These are phyloP conservation scores for Sebastes oblongus DNA, from an alignment of 2,797 vertebrate species.

Conservation along the genomic window DNA sequence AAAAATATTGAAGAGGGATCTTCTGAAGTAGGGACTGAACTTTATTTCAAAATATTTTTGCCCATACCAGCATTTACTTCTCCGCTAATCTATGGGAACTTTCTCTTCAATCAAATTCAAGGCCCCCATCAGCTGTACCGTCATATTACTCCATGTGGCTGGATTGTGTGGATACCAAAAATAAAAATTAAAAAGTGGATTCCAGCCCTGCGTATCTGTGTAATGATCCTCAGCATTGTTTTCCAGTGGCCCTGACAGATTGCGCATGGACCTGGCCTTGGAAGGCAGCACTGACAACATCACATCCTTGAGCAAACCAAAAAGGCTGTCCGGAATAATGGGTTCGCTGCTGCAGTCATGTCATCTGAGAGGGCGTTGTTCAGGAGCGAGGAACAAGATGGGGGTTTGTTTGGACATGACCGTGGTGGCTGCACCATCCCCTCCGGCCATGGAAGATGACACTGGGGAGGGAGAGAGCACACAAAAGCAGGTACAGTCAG, in stretches of 20 bases:
- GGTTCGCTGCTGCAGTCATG: constrained; percentile 65
- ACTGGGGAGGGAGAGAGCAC: constrained; percentile 39
- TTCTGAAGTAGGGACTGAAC: constrained; percentile 69
- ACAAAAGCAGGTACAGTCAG: constrained; percentile 50
- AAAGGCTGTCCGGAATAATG: constrained; percentile 72
- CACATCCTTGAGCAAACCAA: constrained; percentile 71
- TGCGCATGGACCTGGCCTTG: constrained; percentile 65
- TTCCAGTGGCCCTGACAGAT: constrained; percentile 64
- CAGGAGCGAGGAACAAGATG: constrained; percentile 50
- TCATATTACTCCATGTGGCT: constrained; percentile 19
- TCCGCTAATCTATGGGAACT: constrained; percentile 52
- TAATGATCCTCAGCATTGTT: constrained; percentile 69
- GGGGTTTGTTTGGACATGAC: constrained; percentile 80
- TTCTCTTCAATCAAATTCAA: constrained; percentile 41
- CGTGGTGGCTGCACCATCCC: constrained; percentile 43
- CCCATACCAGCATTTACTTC: constrained; percentile 55
- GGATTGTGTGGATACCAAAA: constrained; percentile 7
- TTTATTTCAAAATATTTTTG: constrained; percentile 61
- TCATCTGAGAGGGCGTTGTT: constrained; percentile 67
- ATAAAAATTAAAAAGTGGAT: constrained; percentile 6
- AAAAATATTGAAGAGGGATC: constrained; percentile 81
- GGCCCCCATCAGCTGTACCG: constrained; percentile 25
- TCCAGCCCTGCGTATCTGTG: constrained; percentile 36
- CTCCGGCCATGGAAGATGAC: constrained; percentile 71
- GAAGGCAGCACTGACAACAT: constrained; percentile 75